Evolutionary conservation across 2,888 invertebrate species (phyloP).

Genomic region (Drosophila nr. fundita): DNA sequence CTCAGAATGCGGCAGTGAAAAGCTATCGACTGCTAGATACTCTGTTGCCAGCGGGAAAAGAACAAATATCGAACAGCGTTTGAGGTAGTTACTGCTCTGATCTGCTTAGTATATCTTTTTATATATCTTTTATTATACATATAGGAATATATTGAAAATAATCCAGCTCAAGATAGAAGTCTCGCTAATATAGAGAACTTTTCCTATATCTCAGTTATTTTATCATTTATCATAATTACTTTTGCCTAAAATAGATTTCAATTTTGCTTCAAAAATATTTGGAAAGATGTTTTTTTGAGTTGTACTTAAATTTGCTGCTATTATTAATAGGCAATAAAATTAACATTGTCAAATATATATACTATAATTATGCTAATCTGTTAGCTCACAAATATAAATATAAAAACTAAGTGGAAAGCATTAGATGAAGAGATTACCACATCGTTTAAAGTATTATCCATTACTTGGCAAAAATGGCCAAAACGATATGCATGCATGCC

Average conservation of each 20-base stretch:
- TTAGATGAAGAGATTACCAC: constrained; percentile 1
- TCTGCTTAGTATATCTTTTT: not conserved
- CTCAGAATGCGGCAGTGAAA: not conserved
- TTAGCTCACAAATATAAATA: not conserved
- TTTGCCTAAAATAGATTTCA: not conserved
- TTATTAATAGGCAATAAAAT: too few relatives aligned
- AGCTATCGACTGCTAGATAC: not conserved
- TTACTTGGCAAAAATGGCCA: constrained; percentile 17
- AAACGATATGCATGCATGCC: constrained; percentile 3
- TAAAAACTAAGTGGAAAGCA: not conserved
- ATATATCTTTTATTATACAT: not conserved
- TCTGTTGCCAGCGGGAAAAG: not conserved
- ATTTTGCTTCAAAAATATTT: not conserved
- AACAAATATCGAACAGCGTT: rapidly evolving
- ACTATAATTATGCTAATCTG: not conserved
- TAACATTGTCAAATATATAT: not conserved
- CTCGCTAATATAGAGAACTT: not conserved
- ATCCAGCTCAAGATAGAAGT: not conserved
- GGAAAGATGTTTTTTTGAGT: not conserved
- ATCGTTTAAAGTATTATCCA: constrained; percentile 14
- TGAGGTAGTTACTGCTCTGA: not conserved
- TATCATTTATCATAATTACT: not conserved
- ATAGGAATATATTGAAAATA: not conserved
- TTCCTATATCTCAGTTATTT: not conserved
- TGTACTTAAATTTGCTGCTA: too few relatives aligned